Percentiles rank a stretch among this genome's conserved stretches.
phyloP scores from a whole-genome alignment of 2,113 vertebrate genomes.

The Calypte anna region DNA sequence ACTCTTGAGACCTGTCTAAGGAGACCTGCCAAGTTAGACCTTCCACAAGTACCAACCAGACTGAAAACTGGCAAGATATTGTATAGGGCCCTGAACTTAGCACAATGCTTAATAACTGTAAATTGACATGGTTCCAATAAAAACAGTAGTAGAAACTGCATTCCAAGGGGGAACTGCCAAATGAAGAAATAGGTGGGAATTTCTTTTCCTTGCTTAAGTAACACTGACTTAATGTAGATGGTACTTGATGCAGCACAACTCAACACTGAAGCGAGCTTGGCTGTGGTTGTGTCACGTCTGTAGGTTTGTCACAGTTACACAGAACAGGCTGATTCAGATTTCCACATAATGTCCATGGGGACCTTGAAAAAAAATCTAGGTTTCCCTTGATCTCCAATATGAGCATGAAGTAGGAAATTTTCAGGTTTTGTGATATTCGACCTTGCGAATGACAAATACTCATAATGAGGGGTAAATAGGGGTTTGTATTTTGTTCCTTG shows the following conservation, averaged over 20 bases:
- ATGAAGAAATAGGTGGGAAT: background rate
- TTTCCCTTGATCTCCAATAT: background rate
- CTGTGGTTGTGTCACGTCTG: background rate
- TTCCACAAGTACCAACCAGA: background rate
- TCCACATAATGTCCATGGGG: background rate
- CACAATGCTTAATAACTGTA: background rate
- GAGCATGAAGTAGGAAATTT: background rate
- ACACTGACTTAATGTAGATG: background rate
- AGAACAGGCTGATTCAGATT: background rate
- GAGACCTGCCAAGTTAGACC: background rate
- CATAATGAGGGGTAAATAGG: background rate
- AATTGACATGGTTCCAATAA: background rate
- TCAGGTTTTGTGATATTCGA: background rate
- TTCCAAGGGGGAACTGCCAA: background rate
- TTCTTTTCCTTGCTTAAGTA: background rate
- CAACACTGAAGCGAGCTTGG: background rate
- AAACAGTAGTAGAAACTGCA: background rate
- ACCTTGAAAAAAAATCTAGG: background rate
- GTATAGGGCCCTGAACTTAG: background rate
- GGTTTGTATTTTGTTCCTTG: background rate
- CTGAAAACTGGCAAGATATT: background rate
- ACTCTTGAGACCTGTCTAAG: background rate
- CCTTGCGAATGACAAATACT: background rate
- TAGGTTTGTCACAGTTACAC: background rate
- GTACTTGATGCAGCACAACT: background rate